Evolutionary conservation across 2,797 vertebrate species (phyloP).

Genomic region (Ctenochaetus hawaiiensis): DNA sequence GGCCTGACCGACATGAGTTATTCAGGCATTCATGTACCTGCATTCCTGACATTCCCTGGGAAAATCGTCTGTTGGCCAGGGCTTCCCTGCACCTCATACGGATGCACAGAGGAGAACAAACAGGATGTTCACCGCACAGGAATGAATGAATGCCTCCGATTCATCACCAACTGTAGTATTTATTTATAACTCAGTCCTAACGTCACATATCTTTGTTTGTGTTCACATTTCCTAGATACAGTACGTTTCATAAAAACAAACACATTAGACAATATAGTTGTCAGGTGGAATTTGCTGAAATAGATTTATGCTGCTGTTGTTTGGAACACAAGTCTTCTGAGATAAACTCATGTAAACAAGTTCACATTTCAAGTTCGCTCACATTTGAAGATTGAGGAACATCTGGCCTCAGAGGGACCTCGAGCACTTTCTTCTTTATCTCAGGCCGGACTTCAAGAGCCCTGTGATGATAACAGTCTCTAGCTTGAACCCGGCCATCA

Average conservation of each 20-base stretch:
- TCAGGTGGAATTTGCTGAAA: conserved; percentile 15
- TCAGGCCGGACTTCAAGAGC: conserved; percentile 63
- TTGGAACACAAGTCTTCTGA: conserved; percentile 4
- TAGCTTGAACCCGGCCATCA: conserved; percentile 51
- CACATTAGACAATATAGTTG: conserved; percentile 3
- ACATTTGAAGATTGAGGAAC: conserved; percentile 44
- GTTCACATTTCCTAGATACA: conserved; percentile 41
- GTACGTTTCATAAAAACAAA: conserved; percentile 21
- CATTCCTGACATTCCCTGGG: conserved; percentile 81
- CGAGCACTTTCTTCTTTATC: conserved; percentile 64
- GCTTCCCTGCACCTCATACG: conserved; percentile 62
- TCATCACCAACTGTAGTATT: conserved; percentile 56
- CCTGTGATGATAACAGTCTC: conserved; percentile 58
- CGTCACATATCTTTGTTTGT: conserved; percentile 48
- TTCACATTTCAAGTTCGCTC: conserved; percentile 30
- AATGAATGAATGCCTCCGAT: conserved; percentile 58
- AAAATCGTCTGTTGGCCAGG: conserved; percentile 67
- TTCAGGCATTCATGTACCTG: conserved; percentile 77
- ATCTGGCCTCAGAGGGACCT: conserved; percentile 69
- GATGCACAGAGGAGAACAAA: conserved; percentile 69
- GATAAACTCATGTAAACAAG: conserved; percentile 53
- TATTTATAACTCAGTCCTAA: conserved; percentile 57
- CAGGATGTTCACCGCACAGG: conserved; percentile 79
- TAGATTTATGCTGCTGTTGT: conserved; percentile 40
- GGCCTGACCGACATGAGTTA: conserved; percentile 63